Conservation (phyloP, 35 echinoderm and acorn worm genomes). For the Anneissia japonica region DNA sequence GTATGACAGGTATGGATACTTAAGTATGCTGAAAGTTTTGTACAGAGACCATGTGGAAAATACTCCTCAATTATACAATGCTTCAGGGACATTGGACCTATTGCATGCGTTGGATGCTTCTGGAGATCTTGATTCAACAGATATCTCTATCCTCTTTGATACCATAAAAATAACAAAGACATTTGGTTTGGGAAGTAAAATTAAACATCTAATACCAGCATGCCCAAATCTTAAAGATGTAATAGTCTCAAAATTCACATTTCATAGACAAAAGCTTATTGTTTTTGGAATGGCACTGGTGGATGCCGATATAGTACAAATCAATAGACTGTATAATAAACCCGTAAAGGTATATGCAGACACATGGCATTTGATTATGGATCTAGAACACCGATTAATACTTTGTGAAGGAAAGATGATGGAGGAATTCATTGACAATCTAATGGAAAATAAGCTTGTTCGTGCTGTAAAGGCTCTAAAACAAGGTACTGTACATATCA, state of each 20-base stretch:
- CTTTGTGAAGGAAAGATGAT: neutral
- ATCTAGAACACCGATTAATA: neutral
- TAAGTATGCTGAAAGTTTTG: neutral
- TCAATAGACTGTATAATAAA: neutral
- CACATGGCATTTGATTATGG: neutral
- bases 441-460: neutral
- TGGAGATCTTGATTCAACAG: neutral
- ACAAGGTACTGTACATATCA: too few species aligned
- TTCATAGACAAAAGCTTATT: neutral
- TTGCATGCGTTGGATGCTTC: neutral
- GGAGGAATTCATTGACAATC: neutral
- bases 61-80: neutral
- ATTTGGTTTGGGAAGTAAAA: neutral
- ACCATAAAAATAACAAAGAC: neutral
- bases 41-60: neutral
- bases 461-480: neutral
- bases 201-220: neutral
- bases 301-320: neutral
- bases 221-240: neutral
- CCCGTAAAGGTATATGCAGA: neutral
- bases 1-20: neutral
- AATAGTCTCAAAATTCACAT: neutral
- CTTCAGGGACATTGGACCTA: neutral
- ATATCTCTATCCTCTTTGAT: neutral
- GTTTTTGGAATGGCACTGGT: neutral